A percentile compares a stretch with the other conserved stretches of the same genome.
These are phyloP conservation scores for Nansenia antarctica DNA, from an alignment of 2,113 vertebrate species.

Conservation along the genomic window DNA sequence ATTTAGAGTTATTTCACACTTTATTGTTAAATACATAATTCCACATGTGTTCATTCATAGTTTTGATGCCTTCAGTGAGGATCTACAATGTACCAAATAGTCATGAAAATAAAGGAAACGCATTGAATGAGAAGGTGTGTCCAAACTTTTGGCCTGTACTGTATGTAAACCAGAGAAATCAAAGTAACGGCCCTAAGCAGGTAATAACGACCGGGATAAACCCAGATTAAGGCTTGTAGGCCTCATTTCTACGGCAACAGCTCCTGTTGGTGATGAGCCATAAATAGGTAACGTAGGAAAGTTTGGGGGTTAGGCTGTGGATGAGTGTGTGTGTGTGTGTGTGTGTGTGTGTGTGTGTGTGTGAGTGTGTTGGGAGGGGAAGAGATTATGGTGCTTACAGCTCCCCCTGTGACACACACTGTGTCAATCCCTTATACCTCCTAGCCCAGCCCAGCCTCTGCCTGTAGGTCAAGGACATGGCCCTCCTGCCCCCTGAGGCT, in stretches of 20 bases:
- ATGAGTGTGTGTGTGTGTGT: not conserved
- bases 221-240: constrained; percentile 25
- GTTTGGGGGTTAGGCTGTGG: not conserved
- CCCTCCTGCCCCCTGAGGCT: constrained; percentile 11
- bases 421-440: constrained; percentile 33
- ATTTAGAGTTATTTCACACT: too few species aligned
- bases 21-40: too few species aligned
- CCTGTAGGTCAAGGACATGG: not conserved
- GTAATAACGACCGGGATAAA: constrained; percentile 27
- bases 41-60: too few species aligned
- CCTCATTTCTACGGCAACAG: constrained; percentile 30
- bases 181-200: constrained; percentile 20
- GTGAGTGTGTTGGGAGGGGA: not conserved
- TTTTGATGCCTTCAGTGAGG: too few species aligned
- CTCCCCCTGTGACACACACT: constrained; percentile 23
- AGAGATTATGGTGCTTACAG: constrained; percentile 23
- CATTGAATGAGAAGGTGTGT: too few species aligned
- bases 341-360: not conserved
- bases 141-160: too few species aligned
- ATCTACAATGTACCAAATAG: too few species aligned
- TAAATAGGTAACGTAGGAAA: not conserved
- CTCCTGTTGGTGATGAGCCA: constrained; percentile 22
- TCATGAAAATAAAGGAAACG: too few species aligned
- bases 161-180: constrained; percentile 12
- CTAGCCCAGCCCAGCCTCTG: not conserved